Evolutionary conservation across 2,797 vertebrate genomes (phyloP), one percentile per base, ranked within the genome.

Genomic region (Taeniopygia guttata): DNA sequence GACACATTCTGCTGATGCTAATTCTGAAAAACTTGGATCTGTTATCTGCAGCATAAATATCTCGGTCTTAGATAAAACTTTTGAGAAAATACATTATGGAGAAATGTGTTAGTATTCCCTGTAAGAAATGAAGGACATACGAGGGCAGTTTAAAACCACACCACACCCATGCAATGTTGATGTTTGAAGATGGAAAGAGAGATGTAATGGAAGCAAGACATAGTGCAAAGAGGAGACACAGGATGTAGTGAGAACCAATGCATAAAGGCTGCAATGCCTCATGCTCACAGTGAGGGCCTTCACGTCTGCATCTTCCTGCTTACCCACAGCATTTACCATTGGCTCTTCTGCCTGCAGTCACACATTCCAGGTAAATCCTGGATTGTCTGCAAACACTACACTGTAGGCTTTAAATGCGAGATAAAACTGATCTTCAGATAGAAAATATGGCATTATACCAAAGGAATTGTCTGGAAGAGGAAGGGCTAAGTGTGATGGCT

Each of bases 121-220:
- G 32, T 45, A 16, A 4, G 38, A 64, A 87, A 51, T 16, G 18
- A 30, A 60, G 74, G n/a, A 68, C 58, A 15, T 43, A n/a, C 10
- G 73, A 32, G 30, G 32, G 18, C 3, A 4, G 16, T 59, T 76
- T 56, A 49, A 84, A 90, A 52, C 15, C 43, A 49, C 21, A 10
- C 15, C 43, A 19, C 0, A 0, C 42, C 59, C n/a, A 10, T 15
- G 46, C 52, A 49, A 23, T 30, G 48, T 27, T 84, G 40, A 30
- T 74, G 23, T 59, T 82, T 82, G 56, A 84, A 91, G 67, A 49
- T 3, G 19, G 72, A 87, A 92, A 87, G 13, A 51, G 52, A 49
- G 40, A 59, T 25, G 59, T 66, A 82, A 73, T 30, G 67, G 59
- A 74, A 91, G 60, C 36, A 78, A 69, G 59, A 34, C 29, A 14